Percentiles rank a stretch among this genome's conserved stretches.
These are phyloP conservation scores for Myotis myotis DNA, from an alignment of 2,797 vertebrate species.

Conservation along the genomic window DNA sequence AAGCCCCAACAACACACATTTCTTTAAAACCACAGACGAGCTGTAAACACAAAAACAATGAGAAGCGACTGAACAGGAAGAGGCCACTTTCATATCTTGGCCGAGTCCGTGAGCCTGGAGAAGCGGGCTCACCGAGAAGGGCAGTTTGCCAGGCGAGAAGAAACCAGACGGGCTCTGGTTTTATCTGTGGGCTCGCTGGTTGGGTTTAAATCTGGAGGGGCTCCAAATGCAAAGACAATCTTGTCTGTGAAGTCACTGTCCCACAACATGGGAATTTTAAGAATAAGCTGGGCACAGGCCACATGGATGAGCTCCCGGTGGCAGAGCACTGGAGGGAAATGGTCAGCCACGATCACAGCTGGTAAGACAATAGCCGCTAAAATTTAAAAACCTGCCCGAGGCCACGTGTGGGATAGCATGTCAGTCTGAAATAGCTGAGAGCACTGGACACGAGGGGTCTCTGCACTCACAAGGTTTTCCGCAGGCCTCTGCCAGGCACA, in stretches of 20 bases:
- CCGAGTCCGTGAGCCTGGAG: neutral
- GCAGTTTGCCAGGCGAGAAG: neutral
- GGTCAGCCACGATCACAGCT: neutral
- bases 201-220: neutral
- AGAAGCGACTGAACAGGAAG: neutral
- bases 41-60: neutral
- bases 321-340: neutral
- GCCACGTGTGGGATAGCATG: neutral
- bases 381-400: neutral
- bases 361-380: neutral
- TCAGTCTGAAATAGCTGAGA: neutral
- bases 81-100: neutral
- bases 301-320: neutral
- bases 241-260: neutral
- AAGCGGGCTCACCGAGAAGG: neutral
- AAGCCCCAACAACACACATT: neutral
- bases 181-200: neutral
- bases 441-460: neutral
- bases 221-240: neutral
- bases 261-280: neutral
- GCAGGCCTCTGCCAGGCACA: neutral
- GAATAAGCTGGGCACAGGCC: neutral
- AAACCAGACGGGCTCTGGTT: neutral
- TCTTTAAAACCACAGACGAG: neutral
- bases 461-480: neutral